Evolutionary conservation across 1,140 invertebrate genomes (phyloP).

Genomic region (Luehdorfia chinensis): DNA sequence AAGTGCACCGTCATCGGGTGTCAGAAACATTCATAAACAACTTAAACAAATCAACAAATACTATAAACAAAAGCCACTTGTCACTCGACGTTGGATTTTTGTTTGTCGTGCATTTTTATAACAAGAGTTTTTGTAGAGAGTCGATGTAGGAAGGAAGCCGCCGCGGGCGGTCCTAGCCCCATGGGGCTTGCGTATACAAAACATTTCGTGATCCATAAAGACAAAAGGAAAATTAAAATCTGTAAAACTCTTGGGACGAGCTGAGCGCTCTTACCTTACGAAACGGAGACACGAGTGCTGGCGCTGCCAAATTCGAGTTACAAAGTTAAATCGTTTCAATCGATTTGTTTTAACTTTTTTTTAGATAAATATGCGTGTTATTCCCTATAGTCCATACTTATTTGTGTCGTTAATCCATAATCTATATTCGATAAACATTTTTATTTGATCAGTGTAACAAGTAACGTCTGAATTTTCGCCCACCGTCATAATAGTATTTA

Average conservation of each 20-base stretch:
- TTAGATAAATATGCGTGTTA: no score
- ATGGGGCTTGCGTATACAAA: conserved; percentile 63
- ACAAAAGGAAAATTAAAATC: conserved; percentile 72
- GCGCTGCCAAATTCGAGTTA: background rate
- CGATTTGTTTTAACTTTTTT: no score
- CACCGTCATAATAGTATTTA: no score
- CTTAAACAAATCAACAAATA: conserved; percentile 66
- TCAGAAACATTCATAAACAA: conserved; percentile 53
- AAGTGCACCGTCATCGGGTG: conserved; percentile 54
- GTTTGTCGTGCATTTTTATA: conserved; percentile 64
- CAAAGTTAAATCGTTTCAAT: no score
- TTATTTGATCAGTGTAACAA: no score
- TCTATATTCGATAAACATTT: no score
- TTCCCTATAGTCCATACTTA: no score
- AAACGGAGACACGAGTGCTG: conserved; percentile 17
- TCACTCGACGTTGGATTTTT: conserved; percentile 67
- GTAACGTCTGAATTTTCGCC: no score
- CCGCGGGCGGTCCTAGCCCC: conserved; percentile 59
- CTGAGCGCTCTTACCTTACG: conserved; percentile 16
- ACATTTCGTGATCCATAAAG: conserved; percentile 74
- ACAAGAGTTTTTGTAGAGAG: conserved; percentile 64
- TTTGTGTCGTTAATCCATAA: no score
- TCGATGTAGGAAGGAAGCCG: conserved; percentile 69
- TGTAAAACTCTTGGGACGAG: conserved; percentile 51
- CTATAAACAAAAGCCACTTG: conserved; percentile 71